A percentile compares a stretch with the other conserved stretches of the same genome.
Evolutionary conservation across 2,113 vertebrate species (phyloP).

Genomic region (Oreamnos americanus): DNA sequence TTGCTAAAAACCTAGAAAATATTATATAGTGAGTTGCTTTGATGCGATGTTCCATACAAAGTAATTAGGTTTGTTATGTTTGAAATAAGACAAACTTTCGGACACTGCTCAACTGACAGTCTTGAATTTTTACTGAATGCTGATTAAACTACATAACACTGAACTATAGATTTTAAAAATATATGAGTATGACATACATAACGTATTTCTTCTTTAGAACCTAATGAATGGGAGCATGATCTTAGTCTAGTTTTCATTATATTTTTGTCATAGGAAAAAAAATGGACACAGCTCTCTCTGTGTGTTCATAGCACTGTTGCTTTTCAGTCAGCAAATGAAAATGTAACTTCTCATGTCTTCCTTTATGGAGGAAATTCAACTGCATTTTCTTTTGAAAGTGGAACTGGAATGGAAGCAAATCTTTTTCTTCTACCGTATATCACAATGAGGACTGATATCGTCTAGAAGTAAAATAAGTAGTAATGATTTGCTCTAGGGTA

Average conservation of each 20-base stretch:
- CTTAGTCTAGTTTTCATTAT: background rate
- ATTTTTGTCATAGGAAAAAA: background rate
- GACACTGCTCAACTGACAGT: background rate
- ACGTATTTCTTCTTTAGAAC: background rate
- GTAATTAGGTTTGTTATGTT: background rate
- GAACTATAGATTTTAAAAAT: background rate
- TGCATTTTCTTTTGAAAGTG: constrained; percentile 4
- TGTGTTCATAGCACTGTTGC: background rate
- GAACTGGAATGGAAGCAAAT: background rate
- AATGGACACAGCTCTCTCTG: background rate
- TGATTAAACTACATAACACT: background rate
- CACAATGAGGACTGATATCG: background rate
- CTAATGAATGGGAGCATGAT: background rate
- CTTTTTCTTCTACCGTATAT: background rate
- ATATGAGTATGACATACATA: background rate
- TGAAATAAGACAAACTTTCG: background rate
- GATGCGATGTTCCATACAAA: background rate
- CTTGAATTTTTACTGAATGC: background rate
- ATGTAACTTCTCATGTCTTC: background rate
- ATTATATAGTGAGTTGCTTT: background rate
- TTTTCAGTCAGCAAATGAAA: background rate
- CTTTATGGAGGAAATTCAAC: background rate
- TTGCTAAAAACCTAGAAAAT: background rate
- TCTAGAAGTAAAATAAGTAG: background rate
- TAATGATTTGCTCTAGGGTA: background rate